These are phyloP conservation scores for Riparia riparia DNA, from an alignment of 2,113 vertebrate species.

Conservation along the genomic window DNA sequence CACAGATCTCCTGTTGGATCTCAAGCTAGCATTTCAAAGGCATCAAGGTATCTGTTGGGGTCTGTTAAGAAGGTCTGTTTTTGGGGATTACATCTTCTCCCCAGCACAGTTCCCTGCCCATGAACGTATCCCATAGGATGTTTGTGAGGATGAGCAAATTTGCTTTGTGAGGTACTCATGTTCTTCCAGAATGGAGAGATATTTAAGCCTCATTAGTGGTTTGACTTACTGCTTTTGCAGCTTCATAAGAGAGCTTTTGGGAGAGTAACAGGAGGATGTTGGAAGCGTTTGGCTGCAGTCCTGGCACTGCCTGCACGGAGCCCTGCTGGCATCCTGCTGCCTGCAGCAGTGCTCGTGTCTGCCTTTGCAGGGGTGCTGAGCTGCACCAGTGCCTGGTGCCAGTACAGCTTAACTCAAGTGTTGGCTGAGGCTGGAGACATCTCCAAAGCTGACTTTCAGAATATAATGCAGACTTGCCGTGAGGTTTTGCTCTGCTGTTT, in stretches of 20 bases:
- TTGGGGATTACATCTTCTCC: background rate
- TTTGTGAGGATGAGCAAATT: background rate
- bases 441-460: background rate
- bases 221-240: background rate
- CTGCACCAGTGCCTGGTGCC: background rate
- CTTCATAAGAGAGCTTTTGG: background rate
- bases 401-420: background rate
- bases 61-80: background rate
- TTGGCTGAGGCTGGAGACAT: background rate
- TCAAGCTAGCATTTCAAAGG: background rate
- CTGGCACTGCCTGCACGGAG: background rate
- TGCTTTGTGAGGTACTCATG: fast-evolving
- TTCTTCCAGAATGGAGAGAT: background rate
- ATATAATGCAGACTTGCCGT: fast-evolving
- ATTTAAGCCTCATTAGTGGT: background rate
- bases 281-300: background rate
- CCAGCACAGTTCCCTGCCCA: fast-evolving
- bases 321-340: background rate
- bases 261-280: background rate
- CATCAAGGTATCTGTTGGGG: background rate
- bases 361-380: background rate
- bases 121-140: background rate
- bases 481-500: background rate
- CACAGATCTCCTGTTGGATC: background rate
- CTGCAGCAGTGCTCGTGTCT: background rate